Percentiles rank a stretch among this genome's conserved stretches.
Evolutionary conservation across 2,113 vertebrate species (phyloP).

Genomic region (Himantopus leucocephalus): DNA sequence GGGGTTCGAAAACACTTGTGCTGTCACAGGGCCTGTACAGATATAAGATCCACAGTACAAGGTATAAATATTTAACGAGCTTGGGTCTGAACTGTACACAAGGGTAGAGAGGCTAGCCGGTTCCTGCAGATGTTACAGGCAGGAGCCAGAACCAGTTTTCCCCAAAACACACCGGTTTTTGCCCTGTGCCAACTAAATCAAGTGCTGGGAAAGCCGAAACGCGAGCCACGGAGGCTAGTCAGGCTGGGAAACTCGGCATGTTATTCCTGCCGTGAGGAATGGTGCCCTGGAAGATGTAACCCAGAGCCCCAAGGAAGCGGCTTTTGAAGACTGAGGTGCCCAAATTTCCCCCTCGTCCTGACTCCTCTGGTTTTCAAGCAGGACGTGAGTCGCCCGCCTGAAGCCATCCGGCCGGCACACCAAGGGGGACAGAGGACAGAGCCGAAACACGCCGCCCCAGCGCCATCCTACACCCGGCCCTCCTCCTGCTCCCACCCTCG

Average conservation of each 20-base stretch:
- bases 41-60: rapidly evolving
- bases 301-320: rapidly evolving
- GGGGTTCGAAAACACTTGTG: background rate
- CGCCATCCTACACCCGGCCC: background rate
- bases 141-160: background rate
- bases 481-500: background rate
- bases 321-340: background rate
- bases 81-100: background rate
- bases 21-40: background rate
- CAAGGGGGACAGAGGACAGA: rapidly evolving
- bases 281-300: background rate
- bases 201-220: rapidly evolving
- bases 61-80: background rate
- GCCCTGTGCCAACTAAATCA: background rate
- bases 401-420: rapidly evolving
- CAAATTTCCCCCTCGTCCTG: rapidly evolving
- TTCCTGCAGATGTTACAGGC: background rate
- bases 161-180: rapidly evolving
- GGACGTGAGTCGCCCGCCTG: background rate
- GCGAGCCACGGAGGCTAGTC: rapidly evolving
- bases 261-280: background rate
- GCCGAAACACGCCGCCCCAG: rapidly evolving
- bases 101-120: background rate
- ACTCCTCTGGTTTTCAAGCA: rapidly evolving
- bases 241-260: rapidly evolving